Evolutionary conservation across 2,888 invertebrate species (phyloP).

Genomic region (Clepsis dumicolana): DNA sequence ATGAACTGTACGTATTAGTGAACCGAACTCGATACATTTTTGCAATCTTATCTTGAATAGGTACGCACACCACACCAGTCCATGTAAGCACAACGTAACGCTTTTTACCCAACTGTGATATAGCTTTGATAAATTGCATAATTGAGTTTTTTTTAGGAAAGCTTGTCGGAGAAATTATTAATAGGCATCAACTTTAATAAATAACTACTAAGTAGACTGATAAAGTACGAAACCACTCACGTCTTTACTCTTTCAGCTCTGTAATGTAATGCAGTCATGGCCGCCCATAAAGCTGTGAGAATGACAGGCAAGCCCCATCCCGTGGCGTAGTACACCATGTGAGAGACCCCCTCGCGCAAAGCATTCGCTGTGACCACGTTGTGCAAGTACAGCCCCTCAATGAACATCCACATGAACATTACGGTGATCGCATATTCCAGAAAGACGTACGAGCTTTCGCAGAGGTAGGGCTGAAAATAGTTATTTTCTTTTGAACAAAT

Average conservation of each 20-base stretch:
- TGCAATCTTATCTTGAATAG: too few relatives aligned
- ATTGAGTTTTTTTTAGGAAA: neutral
- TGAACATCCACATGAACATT: conserved; percentile 99
- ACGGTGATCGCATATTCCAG: conserved; percentile 96
- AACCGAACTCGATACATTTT: too few relatives aligned
- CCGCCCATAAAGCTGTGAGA: conserved; percentile 89
- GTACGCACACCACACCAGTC: too few relatives aligned
- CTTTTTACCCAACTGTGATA: too few relatives aligned
- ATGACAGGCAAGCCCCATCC: conserved; percentile 92
- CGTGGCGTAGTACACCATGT: conserved; percentile 87
- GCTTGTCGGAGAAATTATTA: neutral
- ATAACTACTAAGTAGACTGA: neutral
- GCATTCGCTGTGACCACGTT: conserved; percentile 92
- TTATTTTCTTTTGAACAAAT: neutral
- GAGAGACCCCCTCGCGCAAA: conserved; percentile 86
- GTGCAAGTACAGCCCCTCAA: conserved; percentile 96
- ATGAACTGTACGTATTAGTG: too few relatives aligned
- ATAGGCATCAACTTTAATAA: too few relatives aligned
- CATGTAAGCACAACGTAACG: too few relatives aligned
- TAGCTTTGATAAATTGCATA: too few relatives aligned
- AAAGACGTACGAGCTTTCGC: conserved; percentile 91
- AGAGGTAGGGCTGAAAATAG: conserved; percentile 89
- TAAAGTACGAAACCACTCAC: conserved; percentile 51
- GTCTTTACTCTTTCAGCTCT: conserved; percentile 60
- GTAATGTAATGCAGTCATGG: conserved; percentile 81